These are phyloP conservation scores for Datnioides undecimradiatus DNA, from an alignment of 2,113 vertebrate genomes.

Conservation along the genomic window DNA sequence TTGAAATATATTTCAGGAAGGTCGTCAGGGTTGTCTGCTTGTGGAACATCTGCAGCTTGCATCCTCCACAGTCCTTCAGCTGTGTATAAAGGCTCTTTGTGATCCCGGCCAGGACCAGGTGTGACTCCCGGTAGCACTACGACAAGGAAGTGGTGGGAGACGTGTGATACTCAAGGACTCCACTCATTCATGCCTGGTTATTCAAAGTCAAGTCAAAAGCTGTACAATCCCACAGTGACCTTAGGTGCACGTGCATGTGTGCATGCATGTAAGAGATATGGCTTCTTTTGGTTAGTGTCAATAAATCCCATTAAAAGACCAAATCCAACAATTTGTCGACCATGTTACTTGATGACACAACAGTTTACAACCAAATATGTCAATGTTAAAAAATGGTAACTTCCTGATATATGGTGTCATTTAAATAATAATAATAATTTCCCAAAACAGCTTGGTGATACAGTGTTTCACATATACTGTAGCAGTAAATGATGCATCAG, in stretches of 20 bases:
- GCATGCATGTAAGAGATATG: background rate
- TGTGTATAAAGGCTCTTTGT: constrained; percentile 50
- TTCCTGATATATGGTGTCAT: too few species aligned
- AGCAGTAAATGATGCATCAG: too few species aligned
- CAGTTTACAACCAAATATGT: too few species aligned
- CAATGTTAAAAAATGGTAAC: too few species aligned
- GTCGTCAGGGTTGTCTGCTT: constrained; percentile 8
- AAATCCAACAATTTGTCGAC: too few species aligned
- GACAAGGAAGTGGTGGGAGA: constrained; percentile 53
- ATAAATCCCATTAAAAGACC: background rate
- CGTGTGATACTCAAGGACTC: constrained; percentile 65
- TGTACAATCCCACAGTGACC: constrained; percentile 13
- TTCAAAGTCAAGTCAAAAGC: background rate
- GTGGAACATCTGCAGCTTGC: constrained; percentile 26
- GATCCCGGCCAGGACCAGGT: constrained; percentile 43
- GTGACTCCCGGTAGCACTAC: constrained; percentile 33
- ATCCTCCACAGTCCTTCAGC: constrained; percentile 35
- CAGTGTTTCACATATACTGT: too few species aligned
- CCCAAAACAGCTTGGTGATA: too few species aligned
- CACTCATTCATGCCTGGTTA: constrained; percentile 1
- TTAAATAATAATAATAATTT: too few species aligned
- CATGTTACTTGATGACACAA: too few species aligned
- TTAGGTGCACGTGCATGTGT: background rate
- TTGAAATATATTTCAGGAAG: constrained; percentile 17
- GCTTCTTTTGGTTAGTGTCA: background rate